A percentile compares a stretch with the other conserved stretches of the same genome.
Evolutionary conservation across 2,888 invertebrate species (phyloP).

Genomic region (Thecophora atra): DNA sequence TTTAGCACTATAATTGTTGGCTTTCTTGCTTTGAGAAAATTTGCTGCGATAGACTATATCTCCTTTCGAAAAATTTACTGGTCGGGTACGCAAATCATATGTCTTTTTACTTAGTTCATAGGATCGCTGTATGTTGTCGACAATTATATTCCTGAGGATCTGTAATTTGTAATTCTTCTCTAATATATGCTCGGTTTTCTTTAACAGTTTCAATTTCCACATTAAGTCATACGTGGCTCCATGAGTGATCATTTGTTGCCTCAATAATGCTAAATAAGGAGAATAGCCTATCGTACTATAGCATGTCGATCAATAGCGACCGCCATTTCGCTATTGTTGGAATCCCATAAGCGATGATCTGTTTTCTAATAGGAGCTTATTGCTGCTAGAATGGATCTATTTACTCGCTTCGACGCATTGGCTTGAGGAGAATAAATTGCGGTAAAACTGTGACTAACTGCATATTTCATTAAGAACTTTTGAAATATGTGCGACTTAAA

Average conservation of each 20-base stretch:
- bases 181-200: conserved; percentile 11
- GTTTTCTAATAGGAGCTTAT: conserved; percentile 10
- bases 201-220: not conserved
- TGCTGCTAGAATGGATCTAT: conserved; percentile 15
- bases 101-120: too few species aligned
- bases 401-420: conserved; percentile 23
- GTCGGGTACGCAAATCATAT: too few species aligned
- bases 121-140: too few species aligned
- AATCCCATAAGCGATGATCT: conserved; percentile 20
- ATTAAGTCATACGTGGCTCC: conserved; percentile 16
- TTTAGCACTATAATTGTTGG: too few species aligned
- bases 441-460: too few species aligned
- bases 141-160: conserved; percentile 1
- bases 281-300: conserved; percentile 21
- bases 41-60: too few species aligned
- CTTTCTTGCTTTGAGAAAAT: too few species aligned
- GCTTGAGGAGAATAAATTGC: too few species aligned
- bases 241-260: conserved; percentile 20
- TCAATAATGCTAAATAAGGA: conserved; percentile 22
- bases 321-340: conserved; percentile 7
- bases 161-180: conserved; percentile 8
- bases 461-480: too few species aligned
- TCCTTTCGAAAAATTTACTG: too few species aligned
- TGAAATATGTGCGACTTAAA: too few species aligned
- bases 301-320: conserved; percentile 14